A percentile compares a stretch with the other conserved stretches of the same genome.
phyloP scores from a whole-genome alignment of 1,140 invertebrate genomes.

The Heliconius nattereri region DNA sequence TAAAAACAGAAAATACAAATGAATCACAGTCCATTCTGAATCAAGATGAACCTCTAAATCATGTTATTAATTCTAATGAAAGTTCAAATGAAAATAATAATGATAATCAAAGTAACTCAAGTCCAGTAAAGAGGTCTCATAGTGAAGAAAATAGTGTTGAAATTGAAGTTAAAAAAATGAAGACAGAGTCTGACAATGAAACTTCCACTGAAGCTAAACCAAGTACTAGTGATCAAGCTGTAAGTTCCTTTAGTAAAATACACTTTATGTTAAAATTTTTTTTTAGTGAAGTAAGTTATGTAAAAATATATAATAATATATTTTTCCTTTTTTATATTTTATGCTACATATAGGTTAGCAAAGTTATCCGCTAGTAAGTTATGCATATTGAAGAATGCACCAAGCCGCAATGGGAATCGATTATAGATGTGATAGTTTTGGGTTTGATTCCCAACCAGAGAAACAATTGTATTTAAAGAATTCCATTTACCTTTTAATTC shows the following conservation, averaged over 20 bases:
- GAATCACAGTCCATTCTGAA: neutral
- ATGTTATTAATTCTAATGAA: neutral
- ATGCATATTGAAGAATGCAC: too few species aligned
- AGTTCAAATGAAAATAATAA: neutral
- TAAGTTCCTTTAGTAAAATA: conserved; percentile 4
- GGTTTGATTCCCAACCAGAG: too few species aligned
- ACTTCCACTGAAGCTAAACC: neutral
- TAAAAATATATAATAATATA: too few species aligned
- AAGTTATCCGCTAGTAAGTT: too few species aligned
- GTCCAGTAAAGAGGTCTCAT: conserved; percentile 3
- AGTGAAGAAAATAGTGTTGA: neutral
- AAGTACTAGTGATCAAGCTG: conserved; percentile 13
- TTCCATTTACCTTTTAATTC: too few species aligned
- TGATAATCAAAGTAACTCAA: neutral
- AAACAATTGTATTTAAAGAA: too few species aligned
- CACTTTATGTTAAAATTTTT: too few species aligned
- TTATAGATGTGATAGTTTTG: too few species aligned
- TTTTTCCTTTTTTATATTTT: too few species aligned
- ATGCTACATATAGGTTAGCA: too few species aligned
- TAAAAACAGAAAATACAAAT: neutral
- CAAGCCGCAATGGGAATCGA: too few species aligned
- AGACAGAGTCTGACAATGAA: conserved; percentile 32
- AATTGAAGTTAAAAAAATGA: conserved; percentile 18
- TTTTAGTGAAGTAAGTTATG: too few species aligned
- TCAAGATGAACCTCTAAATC: neutral